A percentile compares a stretch with the other conserved stretches of the same genome.
phyloP scores from a whole-genome alignment of 1,140 invertebrate species.

The Papilio polytes region DNA sequence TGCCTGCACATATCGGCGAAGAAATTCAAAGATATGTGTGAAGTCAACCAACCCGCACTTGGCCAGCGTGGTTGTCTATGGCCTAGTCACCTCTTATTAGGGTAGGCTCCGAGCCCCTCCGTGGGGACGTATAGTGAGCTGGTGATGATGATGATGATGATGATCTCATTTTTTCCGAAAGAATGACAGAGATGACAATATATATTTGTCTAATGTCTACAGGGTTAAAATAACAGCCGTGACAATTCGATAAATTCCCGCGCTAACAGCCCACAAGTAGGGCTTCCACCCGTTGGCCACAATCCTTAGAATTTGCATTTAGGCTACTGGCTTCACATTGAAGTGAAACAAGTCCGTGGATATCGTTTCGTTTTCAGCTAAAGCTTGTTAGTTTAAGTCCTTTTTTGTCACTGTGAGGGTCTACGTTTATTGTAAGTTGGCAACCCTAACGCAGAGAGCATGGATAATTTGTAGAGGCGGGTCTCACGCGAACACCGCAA shows the following conservation, averaged over 20 bases:
- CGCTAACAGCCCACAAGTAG: not conserved
- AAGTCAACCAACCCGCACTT: too few relatives aligned
- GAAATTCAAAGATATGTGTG: too few relatives aligned
- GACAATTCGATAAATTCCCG: not conserved
- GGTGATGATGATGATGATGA: too few relatives aligned
- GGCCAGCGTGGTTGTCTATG: too few relatives aligned
- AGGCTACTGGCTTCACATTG: not conserved
- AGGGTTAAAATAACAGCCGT: not conserved
- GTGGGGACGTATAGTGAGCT: too few relatives aligned
- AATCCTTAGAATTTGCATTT: not conserved
- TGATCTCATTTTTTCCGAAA: not conserved
- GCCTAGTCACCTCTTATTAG: too few relatives aligned
- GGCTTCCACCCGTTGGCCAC: not conserved
- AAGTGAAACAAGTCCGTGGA: not conserved
- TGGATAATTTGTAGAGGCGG: conserved; percentile 16
- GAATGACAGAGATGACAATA: not conserved
- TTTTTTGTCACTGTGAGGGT: not conserved
- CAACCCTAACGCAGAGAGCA: not conserved
- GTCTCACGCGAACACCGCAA: conserved; percentile 22
- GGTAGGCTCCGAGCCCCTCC: too few relatives aligned
- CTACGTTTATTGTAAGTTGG: not conserved
- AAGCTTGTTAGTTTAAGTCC: not conserved
- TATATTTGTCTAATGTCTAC: too few relatives aligned
- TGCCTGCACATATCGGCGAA: too few relatives aligned
- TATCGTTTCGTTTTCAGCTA: not conserved